Evolutionary conservation across 2,113 vertebrate species (phyloP), one percentile per base, ranked within the genome.

Genomic region (Rallus limicola): DNA sequence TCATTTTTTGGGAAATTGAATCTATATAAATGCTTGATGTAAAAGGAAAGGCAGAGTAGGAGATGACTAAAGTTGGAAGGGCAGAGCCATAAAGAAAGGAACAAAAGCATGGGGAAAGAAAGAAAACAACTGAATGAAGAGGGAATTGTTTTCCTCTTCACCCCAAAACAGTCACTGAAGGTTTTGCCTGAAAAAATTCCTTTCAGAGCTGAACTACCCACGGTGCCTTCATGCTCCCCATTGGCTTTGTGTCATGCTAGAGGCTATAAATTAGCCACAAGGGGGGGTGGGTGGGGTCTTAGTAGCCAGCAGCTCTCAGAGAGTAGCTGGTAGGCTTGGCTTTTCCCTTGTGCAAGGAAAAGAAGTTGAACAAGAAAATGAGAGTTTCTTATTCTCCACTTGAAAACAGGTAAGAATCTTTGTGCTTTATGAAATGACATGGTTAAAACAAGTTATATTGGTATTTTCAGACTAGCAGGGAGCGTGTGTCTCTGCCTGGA

Each of bases 331-430:
- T 5, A 71, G 56, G 19, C 9, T 92, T 84, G 34, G 4, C 15
- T 64, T 79, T 34, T 64, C 19, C 9, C 4, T 31, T 31, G 19
- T 56, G 44, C 4, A 44, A 55, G 58, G 24, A 58, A 36, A 70
- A 11, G 1, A 6, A 0, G 3, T 6, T 1, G 5, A 58, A 38
- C 13, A 24, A 59, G 24, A 62, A 59, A 46, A 19, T 2, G 16
- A 18, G 40, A 72, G 4, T 11, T 56, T 15, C 65, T 82, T 46
- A 59, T 79, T 63, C 23, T 75, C 15, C 17, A 20, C 20, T 25
- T 31, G 21, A 21, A 7, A 52, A 16, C 25, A 48, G 19, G 29
- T 80, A 55, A 77, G 78, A 38, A 52, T 34, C 18, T 40, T 34
- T 50, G 1, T 80, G 14, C 5, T 81, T 48, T 72, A 4, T 44